Conservation (phyloP, 2,113 vertebrate genomes). For the Tinamus guttatus region DNA sequence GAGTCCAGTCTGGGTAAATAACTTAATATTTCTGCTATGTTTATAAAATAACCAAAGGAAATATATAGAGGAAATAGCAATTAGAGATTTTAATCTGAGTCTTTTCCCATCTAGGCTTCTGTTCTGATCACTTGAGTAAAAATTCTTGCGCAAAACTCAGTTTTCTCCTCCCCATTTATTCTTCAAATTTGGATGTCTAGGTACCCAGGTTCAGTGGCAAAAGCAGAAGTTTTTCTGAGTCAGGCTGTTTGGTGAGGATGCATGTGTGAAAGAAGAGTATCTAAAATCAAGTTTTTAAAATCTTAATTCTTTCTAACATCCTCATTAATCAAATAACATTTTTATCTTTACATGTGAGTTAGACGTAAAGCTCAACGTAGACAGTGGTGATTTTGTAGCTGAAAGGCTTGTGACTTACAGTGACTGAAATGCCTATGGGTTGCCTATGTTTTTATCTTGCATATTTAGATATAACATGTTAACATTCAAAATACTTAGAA, state of each 20-base stretch:
- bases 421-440: not conserved
- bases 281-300: not conserved
- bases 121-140: not conserved
- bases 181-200: not conserved
- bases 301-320: not conserved
- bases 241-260: accelerated
- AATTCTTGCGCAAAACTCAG: not conserved
- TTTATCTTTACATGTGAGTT: not conserved
- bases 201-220: not conserved
- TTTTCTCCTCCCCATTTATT: not conserved
- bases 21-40: not conserved
- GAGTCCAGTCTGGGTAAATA: not conserved
- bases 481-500: not conserved
- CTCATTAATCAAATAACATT: not conserved
- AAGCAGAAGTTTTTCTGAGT: not conserved
- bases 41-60: not conserved
- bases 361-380: not conserved
- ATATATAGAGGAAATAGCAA: not conserved
- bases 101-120: not conserved
- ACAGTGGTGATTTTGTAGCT: not conserved
- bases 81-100: not conserved
- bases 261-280: not conserved
- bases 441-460: not conserved
- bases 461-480: not conserved
- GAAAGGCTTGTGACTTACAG: not conserved